Base-by-base conservation (phyloP, 2,113 vertebrate genomes). In the Halcyon senegalensis region DNA sequence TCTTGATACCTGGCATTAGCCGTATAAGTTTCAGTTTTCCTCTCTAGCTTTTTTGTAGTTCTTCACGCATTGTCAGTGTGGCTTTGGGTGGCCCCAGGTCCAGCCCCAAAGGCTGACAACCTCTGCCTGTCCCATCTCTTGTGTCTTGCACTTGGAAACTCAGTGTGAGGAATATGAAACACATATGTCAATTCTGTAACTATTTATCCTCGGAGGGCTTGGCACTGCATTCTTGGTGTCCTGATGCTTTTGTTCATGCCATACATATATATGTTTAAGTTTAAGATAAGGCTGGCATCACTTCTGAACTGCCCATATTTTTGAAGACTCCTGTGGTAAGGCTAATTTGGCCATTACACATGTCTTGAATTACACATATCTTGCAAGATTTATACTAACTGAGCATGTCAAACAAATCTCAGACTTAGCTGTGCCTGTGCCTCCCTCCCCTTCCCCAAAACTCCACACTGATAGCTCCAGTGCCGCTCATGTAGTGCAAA, bases 211-310 rank as follows among this genome's bases (percentile, higher is more conserved):
- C 16, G 50, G 44, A 70, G n/a, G 15, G 21, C 68, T 77, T 67
- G 50, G 24, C 35, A 7, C 46, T 60, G 23, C 35, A 12, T 82
- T 75, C 55, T 76, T 8, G 4, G 50, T 64, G 39, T 79, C 58
- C 39, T 56, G 53, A 37, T 85, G 28, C 5, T 78, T 84, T 37
- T 43, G 10, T 76, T 88, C 16, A 64, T 76, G 28, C 31, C 43
- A 18, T 2, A 37, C 43, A n/a, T 79, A 63, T 19, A 16, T 28
- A 37, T 0, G 0, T 31, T 92, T 39, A 37, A 27, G 7, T 64
- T 83, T 76, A 69, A 76, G 10, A 6, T 51, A 77, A 76, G 89
- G 66, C 44, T 51, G 55, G 14, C 30, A 51, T 64, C 76, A 85
- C 21, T 18, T 35, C 44, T 93, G 72, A 76, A 60, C 48, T 74